Conservation (phyloP, 2,888 invertebrate genomes). For the Cosmia pyralina region DNA sequence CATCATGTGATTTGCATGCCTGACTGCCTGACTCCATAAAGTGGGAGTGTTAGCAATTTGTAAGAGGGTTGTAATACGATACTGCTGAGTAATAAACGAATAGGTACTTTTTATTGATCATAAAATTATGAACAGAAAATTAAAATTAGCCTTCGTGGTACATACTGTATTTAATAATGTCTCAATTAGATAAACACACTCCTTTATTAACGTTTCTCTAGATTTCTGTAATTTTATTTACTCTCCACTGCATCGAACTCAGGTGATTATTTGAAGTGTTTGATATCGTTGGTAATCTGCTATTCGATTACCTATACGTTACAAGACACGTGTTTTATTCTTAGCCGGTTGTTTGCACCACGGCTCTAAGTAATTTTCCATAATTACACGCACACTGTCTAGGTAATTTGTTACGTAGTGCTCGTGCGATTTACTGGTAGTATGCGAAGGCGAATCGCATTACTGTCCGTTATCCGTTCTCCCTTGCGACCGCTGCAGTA, state of each 20-base stretch:
- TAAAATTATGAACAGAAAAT: constrained; percentile 29
- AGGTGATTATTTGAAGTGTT: constrained; percentile 36
- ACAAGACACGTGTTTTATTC: constrained; percentile 52
- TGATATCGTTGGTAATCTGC: constrained; percentile 30
- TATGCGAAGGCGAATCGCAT: constrained; percentile 59
- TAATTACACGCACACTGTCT: constrained; percentile 56
- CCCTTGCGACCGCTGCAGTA: constrained; percentile 34
- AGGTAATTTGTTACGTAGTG: constrained; percentile 61
- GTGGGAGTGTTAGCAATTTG: constrained; percentile 23
- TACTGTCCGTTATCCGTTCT: constrained; percentile 49
- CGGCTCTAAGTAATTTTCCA: constrained; percentile 66
- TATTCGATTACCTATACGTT: constrained; percentile 39
- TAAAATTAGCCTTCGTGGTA: constrained; percentile 17
- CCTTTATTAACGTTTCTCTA: constrained; percentile 9
- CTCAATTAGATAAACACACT: constrained; percentile 21
- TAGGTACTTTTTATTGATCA: constrained; percentile 7
- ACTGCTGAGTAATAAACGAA: constrained; percentile 23
- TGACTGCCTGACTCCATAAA: constrained; percentile 28
- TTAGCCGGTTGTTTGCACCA: constrained; percentile 47
- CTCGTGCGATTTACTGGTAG: constrained; percentile 54
- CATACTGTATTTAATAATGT: constrained; percentile 13
- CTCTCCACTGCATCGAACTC: constrained; percentile 19
- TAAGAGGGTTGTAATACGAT: constrained; percentile 20
- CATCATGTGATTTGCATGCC: constrained; percentile 35
- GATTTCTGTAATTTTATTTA: not conserved